Evolutionary conservation across 2,113 vertebrate species (phyloP).

Genomic region (Dromiciops gliroides): DNA sequence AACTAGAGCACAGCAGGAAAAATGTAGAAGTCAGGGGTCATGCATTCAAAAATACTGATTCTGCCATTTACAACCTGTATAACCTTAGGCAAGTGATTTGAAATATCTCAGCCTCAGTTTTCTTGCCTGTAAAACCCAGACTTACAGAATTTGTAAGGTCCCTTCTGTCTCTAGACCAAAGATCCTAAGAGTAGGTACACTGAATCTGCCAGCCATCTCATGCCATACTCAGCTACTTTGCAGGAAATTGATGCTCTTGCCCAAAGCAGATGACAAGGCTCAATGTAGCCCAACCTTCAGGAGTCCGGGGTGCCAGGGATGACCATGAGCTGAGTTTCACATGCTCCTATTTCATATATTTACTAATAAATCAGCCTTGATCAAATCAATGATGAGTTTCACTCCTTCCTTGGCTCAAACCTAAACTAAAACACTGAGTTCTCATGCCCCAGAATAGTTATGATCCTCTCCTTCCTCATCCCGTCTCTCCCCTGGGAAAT

Average conservation of each 20-base stretch:
- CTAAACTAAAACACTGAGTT: background rate
- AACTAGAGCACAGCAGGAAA: background rate
- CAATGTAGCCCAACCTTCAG: background rate
- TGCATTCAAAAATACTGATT: background rate
- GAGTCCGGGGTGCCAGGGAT: background rate
- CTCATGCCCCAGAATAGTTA: background rate
- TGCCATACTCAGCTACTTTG: background rate
- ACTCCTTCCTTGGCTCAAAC: background rate
- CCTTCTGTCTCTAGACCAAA: background rate
- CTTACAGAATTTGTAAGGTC: background rate
- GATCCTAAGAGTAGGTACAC: background rate
- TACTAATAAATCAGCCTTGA: background rate
- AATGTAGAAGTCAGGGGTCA: background rate
- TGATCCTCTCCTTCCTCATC: background rate
- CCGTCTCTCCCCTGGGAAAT: background rate
- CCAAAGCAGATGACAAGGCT: background rate
- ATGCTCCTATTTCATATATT: background rate
- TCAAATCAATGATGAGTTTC: background rate
- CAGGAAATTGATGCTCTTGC: background rate
- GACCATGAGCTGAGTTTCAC: background rate
- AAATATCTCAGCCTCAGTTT: background rate
- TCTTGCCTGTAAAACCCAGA: background rate
- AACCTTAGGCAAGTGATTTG: background rate
- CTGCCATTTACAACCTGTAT: background rate
- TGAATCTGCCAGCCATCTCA: background rate